phyloP scores from a whole-genome alignment of 2,888 invertebrate genomes.

The Mythimna albipuncta region DNA sequence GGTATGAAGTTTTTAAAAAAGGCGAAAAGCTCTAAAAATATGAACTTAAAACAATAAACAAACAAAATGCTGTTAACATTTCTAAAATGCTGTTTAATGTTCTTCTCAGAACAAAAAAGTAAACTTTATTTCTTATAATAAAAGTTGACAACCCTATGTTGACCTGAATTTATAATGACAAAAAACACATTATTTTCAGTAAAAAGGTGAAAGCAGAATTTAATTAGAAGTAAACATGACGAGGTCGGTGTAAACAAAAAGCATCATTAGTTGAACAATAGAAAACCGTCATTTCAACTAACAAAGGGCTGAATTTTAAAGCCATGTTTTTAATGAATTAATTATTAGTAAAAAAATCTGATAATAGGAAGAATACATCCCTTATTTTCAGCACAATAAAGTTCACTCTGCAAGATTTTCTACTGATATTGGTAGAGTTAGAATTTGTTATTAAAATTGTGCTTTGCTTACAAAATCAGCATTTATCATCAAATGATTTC shows the following conservation, averaged over 20 bases:
- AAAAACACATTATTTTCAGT: neutral
- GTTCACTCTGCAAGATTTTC: neutral
- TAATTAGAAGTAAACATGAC: slow-evolving; percentile 6
- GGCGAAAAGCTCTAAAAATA: too few species aligned
- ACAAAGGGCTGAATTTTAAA: slow-evolving; percentile 9
- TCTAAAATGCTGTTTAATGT: too few species aligned
- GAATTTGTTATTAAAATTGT: too few species aligned
- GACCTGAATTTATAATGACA: slow-evolving; percentile 12
- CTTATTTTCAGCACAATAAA: neutral
- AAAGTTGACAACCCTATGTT: too few species aligned
- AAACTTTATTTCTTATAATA: too few species aligned
- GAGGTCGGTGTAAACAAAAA: neutral
- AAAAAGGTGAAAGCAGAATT: neutral
- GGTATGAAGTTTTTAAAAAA: too few species aligned
- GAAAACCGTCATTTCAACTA: neutral
- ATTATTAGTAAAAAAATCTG: neutral
- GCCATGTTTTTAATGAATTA: slow-evolving; percentile 3
- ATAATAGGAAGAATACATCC: neutral
- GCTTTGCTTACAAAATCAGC: too few species aligned
- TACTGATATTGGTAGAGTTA: too few species aligned
- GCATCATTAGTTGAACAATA: slow-evolving; percentile 10
- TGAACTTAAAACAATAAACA: too few species aligned
- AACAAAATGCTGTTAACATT: too few species aligned
- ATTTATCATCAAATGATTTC: neutral
- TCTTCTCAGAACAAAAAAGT: too few species aligned